Base-by-base conservation (phyloP, 1,140 invertebrate species). In the Drosophila ambigua region DNA sequence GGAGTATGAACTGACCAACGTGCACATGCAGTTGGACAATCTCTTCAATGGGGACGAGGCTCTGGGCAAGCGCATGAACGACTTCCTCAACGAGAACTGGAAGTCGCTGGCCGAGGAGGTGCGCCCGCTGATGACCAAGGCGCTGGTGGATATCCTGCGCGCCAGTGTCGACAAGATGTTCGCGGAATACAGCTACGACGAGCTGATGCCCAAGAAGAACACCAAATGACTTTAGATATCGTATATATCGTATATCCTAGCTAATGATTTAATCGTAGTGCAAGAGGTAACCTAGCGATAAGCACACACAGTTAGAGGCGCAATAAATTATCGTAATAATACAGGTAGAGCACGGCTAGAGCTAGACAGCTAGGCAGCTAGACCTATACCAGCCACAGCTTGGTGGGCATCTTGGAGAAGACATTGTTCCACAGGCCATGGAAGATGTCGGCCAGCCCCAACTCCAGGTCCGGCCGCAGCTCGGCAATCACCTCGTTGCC, bases 401-500 rank as follows among this genome's bases (percentile, higher is more conserved):
- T 94, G 23, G 96, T 92, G 4, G 96, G 96, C 67, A 97, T 93
- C 81, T 95, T 95, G 28, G 94, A 93, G 85, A 97, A 96, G 24
- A 96, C 96, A 16, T 93, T 94, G 75, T 97, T 96, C 51, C 97
- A 93, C 88, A 97, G 95, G 1, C 94, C 93, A 79, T 95, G 95
- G 92, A 97, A 97, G 77, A 97, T 95, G 78, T 95, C 95, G 0
- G 95, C 95, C 67, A 97, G 95, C 60, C 95, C 95, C 5, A 93
- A 84, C 4, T 95, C 94, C 0, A 96, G 95, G 3, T 96, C 96
- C 2, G 96, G 96, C 90, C 95, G 94, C 94, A 97, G 95, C 91
- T 97, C 96, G 20, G 95, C 94, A 48, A 97, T 96, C 44, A 97
- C 96, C 85, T 97, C 96, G 24, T 96, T 95, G 0, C 95, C 94